Percentiles rank a stretch among this genome's conserved stretches.
phyloP scores from a whole-genome alignment of 2,888 invertebrate species.

The Xanthorhoe designata region DNA sequence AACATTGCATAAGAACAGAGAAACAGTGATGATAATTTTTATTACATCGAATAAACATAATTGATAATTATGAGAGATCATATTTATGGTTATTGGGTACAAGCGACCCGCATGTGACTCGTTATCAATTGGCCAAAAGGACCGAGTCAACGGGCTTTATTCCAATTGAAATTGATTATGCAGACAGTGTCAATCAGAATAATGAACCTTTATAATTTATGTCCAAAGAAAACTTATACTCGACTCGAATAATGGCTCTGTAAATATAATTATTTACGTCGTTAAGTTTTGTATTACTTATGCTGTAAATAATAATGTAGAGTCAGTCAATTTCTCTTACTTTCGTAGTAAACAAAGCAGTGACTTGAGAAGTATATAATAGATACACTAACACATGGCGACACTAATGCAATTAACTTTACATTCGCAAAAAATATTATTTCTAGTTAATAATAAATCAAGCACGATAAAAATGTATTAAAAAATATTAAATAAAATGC shows the following conservation, averaged over 20 bases:
- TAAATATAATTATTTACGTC: neutral
- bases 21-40: too few species aligned
- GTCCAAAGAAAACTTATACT: neutral
- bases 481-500: neutral
- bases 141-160: constrained; percentile 34
- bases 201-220: constrained; percentile 35
- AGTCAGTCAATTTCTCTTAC: neutral
- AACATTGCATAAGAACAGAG: too few species aligned
- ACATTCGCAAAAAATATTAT: too few species aligned
- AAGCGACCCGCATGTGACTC: constrained; percentile 18
- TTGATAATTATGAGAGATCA: neutral
- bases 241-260: neutral
- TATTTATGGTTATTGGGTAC: constrained; percentile 3
- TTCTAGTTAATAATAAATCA: too few species aligned
- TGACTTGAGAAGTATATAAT: neutral
- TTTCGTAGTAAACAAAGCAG: neutral
- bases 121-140: constrained; percentile 27
- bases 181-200: constrained; percentile 43
- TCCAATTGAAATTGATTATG: constrained; percentile 45
- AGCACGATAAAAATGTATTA: too few species aligned
- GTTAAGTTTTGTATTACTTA: neutral
- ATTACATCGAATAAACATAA: too few species aligned
- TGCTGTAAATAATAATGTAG: neutral
- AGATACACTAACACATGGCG: neutral
- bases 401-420: neutral